Conservation (phyloP, 1,140 invertebrate genomes). For the Campodea augens region DNA sequence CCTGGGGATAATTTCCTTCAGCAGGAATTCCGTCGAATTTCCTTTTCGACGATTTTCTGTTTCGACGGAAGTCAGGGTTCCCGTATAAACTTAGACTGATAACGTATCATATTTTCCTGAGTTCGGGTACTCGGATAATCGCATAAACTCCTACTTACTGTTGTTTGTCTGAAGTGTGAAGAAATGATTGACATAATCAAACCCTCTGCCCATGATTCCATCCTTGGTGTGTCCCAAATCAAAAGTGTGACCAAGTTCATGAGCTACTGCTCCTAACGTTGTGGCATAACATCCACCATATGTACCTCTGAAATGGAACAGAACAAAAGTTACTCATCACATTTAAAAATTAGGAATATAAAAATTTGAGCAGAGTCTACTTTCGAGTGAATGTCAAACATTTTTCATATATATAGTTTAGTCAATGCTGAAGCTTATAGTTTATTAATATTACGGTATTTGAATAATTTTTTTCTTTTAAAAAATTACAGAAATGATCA, state of each 20-base stretch:
- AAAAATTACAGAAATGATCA: background rate
- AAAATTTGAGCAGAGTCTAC: background rate
- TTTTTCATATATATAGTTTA: too few species aligned
- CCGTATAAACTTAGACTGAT: too few species aligned
- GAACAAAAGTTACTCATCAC: constrained; percentile 2
- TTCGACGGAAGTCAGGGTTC: too few species aligned
- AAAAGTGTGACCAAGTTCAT: constrained; percentile 88
- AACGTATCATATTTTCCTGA: too few species aligned
- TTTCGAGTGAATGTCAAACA: too few species aligned
- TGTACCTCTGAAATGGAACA: constrained; percentile 37
- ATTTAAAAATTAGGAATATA: background rate
- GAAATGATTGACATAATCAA: constrained; percentile 66
- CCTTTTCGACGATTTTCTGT: too few species aligned
- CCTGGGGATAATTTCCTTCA: too few species aligned
- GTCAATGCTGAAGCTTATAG: background rate
- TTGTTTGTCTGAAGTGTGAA: too few species aligned
- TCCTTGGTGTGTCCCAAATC: constrained; percentile 75
- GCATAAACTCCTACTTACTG: too few species aligned
- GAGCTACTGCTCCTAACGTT: constrained; percentile 76
- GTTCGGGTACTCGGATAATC: too few species aligned
- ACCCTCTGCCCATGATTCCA: constrained; percentile 87
- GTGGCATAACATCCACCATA: constrained; percentile 78
- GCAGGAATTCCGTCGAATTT: too few species aligned
- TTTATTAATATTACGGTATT: background rate
- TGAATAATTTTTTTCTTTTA: background rate